phyloP scores from a whole-genome alignment of 1,140 invertebrate genomes.

The Aphelenchoides fujianensis region DNA sequence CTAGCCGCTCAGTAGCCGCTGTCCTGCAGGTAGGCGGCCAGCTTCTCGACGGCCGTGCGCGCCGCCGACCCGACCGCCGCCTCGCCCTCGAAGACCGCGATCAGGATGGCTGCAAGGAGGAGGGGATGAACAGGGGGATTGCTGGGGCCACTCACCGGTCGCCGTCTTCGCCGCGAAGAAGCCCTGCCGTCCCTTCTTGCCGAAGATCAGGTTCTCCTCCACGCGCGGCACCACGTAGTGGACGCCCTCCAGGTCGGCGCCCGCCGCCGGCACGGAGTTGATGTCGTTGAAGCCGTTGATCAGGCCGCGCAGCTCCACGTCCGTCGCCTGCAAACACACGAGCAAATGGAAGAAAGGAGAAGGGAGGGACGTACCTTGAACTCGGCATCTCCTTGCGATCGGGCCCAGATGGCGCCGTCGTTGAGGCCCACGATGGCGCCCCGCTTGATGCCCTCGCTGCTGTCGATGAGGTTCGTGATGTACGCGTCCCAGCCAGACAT shows the following conservation, averaged over 20 bases:
- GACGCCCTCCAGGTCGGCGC: slow-evolving; percentile 55
- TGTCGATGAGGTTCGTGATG: slow-evolving; percentile 47
- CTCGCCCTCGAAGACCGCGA: slow-evolving; percentile 59
- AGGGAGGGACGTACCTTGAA: slow-evolving; percentile 31
- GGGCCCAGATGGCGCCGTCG: slow-evolving; percentile 59
- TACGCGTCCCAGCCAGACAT: slow-evolving; percentile 61
- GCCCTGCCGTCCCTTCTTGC: slow-evolving; percentile 60
- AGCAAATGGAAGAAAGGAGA: slow-evolving; percentile 21
- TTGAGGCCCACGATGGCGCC: slow-evolving; percentile 57
- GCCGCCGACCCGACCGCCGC: slow-evolving; percentile 45
- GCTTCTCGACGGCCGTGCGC: slow-evolving; percentile 56
- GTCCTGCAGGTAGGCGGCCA: slow-evolving; percentile 44
- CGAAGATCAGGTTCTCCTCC: slow-evolving; percentile 61
- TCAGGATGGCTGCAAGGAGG: slow-evolving; percentile 54
- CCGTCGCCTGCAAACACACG: slow-evolving; percentile 60
- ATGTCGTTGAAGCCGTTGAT: slow-evolving; percentile 49
- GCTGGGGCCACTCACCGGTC: not conserved
- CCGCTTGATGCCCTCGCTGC: slow-evolving; percentile 41
- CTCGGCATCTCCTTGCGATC: slow-evolving; percentile 45
- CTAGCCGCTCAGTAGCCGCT: slow-evolving; percentile 48
- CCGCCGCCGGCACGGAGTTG: slow-evolving; percentile 47
- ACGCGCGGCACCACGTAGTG: slow-evolving; percentile 61
- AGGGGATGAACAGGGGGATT: slow-evolving; percentile 23
- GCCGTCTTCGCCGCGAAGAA: slow-evolving; percentile 31
- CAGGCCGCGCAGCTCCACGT: slow-evolving; percentile 52